Evolutionary conservation across 2,888 invertebrate genomes (phyloP), one percentile per base, ranked within the genome.

Genomic region (Bedellia somnulentella): DNA sequence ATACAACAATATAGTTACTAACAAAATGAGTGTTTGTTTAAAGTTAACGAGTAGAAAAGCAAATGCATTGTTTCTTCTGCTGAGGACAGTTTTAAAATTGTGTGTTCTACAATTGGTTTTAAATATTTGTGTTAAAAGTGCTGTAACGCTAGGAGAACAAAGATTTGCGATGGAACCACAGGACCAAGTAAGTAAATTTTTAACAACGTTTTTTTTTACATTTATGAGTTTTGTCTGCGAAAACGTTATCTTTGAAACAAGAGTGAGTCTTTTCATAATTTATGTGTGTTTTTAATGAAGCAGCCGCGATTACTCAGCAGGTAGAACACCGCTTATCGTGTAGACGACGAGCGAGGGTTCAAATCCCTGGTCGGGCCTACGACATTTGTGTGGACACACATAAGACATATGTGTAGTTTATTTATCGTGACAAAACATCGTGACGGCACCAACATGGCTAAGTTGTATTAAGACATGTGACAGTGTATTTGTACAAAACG

Each of bases 121-220:
- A 27, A 45, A 45, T 37, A 24, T 59, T 24, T 40, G 61, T 36
- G 30, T 55, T 34, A 10, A 11, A 23, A 45, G 43, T 42, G 45
- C 41, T 40, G 62, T 54, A 47, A 66, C 53, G n/a, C 50, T 49
- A 33, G 57, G 48, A 28, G 71, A 71, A 30, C 73, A 73, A 45
- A 61, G 61, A 38, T 75, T 75, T 41, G 73, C 71, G 0, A 67
- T 75, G 12, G 73, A 75, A 25, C 73, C 73, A 0, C 71, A 73
- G 35, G 73, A 75, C 49, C 73, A 75, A 63, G 73, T 73, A 34
- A 53, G 57, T 41, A 34, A 27, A n/a, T n/a, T n/a, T n/a, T n/a
- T n/a, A n/a, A n/a, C n/a, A n/a, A n/a, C n/a, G n/a, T n/a, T n/a
- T n/a, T n/a, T 6, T 21, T 30, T 31, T 9, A 9, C 15, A 15